Base-by-base conservation (phyloP, 92 coral and sea anemone genomes). In the Zoanthus sociatus region DNA sequence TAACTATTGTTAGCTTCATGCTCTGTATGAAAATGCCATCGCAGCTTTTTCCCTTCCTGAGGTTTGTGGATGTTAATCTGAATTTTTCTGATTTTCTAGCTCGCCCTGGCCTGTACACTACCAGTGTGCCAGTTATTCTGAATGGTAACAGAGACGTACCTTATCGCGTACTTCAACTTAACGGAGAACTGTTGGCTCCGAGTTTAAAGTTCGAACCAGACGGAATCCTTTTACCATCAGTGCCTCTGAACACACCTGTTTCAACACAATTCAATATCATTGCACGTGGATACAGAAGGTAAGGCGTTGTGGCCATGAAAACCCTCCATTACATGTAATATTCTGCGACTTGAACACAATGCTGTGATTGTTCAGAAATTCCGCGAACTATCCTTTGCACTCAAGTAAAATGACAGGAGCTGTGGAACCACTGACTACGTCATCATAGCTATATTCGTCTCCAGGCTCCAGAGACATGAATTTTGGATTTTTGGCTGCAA, bases 201-300 rank as follows among this genome's bases (percentile, higher is more conserved):
- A 71, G 72, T 53, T 83, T 97, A 37, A 86, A 79, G 63, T 97
- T 97, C 83, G 98, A 97, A 54, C 99, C 99, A 6, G 93, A 85
- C 3, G 86, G 90, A 68, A 82, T 97, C 66, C 82, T 78, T 16
- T 86, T 95, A 45, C 93, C 88, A 37, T 95, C 98, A 42, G 97
- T 95, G 8, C 99, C 98, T 16, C 98, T 97, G 7, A 92, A 82
- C 56, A 95, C 94, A 6, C 95, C 93, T 60, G 95, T 95, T 21
- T 77, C 96, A 7, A 89, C 90, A 54, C 93, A 97, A 77, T 95
- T 97, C 54, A 89, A 86, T 86, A 95, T 97, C 63, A 85, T 92
- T 47, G 99, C 99, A 48, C 91, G 90, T 42, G 99, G 99, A 33
- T 97, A 95, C 89, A 87, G 98, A 90, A 95, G 91, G 99, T 93